Conservation (phyloP, 2,113 vertebrate genomes). For the Bolborhynchus lineola region DNA sequence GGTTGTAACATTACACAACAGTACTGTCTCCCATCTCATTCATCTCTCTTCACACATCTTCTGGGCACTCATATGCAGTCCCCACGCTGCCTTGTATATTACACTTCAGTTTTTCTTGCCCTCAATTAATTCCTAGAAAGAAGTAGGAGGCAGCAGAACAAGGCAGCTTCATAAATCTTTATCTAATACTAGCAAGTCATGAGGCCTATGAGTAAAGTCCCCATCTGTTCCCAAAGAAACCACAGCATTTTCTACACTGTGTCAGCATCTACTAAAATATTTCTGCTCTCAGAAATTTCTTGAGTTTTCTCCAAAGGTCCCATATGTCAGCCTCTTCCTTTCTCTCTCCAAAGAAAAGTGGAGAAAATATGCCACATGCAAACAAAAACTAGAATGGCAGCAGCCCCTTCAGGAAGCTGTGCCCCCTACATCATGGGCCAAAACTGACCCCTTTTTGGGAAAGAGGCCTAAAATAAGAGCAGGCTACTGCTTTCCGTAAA, state of each 20-base stretch:
- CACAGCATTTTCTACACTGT: conserved; percentile 53
- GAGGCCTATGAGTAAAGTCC: conserved; percentile 49
- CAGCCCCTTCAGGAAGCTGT: conserved; percentile 5
- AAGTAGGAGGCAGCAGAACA: conserved; percentile 17
- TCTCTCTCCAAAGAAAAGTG: conserved; percentile 27
- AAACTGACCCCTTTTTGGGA: conserved; percentile 12
- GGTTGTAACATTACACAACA: background rate
- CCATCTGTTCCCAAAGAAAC: conserved; percentile 64
- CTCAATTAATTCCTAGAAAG: conserved; percentile 51
- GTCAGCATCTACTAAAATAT: conserved; percentile 51
- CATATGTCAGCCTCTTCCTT: conserved; percentile 37
- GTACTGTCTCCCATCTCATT: fast-evolving
- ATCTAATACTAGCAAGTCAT: conserved; percentile 56
- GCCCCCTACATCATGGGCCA: background rate
- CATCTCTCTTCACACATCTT: background rate
- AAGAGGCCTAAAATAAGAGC: conserved; percentile 23
- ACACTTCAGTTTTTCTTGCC: conserved; percentile 16
- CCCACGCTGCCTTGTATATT: background rate
- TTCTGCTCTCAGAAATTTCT: conserved; percentile 53
- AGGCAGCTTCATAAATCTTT: conserved; percentile 55
- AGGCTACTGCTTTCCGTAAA: background rate
- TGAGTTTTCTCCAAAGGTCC: conserved; percentile 53
- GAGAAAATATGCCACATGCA: conserved; percentile 11
- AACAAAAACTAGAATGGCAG: conserved; percentile 33
- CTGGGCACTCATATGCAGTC: background rate